Conservation (phyloP, 2,113 vertebrate species). For the Ophiodon elongatus region DNA sequence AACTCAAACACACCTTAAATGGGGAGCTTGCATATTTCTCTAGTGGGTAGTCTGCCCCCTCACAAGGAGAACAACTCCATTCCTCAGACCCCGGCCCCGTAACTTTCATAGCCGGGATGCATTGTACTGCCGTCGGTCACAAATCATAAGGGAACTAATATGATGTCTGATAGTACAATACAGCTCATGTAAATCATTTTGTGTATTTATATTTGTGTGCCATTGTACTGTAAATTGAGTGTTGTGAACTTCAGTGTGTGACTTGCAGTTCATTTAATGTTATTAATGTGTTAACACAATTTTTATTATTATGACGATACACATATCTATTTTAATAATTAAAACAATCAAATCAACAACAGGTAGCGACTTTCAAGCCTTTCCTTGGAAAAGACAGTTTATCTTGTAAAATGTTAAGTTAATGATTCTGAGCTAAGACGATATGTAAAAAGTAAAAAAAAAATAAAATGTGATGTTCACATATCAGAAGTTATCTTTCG, state of each 20-base stretch:
- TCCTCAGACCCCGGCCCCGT: conserved; percentile 36
- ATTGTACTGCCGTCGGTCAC: conserved; percentile 42
- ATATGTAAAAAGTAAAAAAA: no score
- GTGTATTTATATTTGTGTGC: neutral
- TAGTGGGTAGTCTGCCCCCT: conserved; percentile 31
- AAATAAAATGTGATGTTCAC: neutral
- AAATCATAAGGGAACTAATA: conserved; percentile 26
- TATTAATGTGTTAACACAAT: neutral
- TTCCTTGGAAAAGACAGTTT: neutral
- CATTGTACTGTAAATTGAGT: neutral
- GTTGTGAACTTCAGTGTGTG: neutral
- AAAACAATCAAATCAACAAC: neutral
- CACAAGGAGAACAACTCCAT: conserved; percentile 45
- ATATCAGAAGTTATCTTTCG: neutral
- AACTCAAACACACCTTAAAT: conserved; percentile 14
- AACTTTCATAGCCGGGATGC: conserved; percentile 35
- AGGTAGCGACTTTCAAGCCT: no score
- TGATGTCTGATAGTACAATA: conserved; percentile 23
- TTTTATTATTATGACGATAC: neutral
- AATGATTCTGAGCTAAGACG: neutral
- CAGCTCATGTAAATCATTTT: neutral
- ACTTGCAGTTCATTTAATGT: neutral
- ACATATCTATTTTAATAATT: neutral
- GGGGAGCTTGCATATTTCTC: conserved; percentile 45
- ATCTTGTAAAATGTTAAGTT: neutral